phyloP scores from a whole-genome alignment of 2,797 vertebrate genomes.

The Hydrophis major region DNA sequence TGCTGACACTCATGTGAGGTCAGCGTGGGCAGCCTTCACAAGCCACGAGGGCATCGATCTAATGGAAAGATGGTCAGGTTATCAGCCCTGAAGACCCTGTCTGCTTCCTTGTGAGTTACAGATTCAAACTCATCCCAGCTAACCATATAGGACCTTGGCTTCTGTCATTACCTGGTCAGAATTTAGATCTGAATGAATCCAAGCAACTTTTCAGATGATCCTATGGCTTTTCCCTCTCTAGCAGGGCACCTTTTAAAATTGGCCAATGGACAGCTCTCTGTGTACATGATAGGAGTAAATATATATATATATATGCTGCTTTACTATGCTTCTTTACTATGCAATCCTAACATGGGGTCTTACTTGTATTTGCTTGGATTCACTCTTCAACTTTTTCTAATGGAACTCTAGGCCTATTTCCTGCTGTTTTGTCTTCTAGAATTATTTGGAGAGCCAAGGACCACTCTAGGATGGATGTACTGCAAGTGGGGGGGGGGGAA shows the following conservation, averaged over 20 bases:
- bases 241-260: neutral
- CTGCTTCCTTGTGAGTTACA: neutral
- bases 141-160: neutral
- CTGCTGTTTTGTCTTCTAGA: neutral
- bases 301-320: neutral
- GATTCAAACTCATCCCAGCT: neutral
- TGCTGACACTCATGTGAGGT: neutral
- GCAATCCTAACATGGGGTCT: neutral
- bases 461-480: neutral
- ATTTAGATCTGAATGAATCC: neutral
- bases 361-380: neutral
- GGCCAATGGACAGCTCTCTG: neutral
- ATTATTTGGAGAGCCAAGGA: neutral
- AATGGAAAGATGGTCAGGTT: neutral
- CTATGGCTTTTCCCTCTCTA: neutral
- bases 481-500: neutral
- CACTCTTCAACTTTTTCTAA: neutral
- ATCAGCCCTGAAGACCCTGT: neutral
- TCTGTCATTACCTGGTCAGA: neutral
- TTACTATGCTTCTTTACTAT: neutral
- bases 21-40: neutral
- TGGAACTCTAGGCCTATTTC: neutral
- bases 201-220: neutral
- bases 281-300: neutral
- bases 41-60: neutral